Evolutionary conservation across 2,113 vertebrate species (phyloP).

Genomic region (Dasyornis broadbenti): DNA sequence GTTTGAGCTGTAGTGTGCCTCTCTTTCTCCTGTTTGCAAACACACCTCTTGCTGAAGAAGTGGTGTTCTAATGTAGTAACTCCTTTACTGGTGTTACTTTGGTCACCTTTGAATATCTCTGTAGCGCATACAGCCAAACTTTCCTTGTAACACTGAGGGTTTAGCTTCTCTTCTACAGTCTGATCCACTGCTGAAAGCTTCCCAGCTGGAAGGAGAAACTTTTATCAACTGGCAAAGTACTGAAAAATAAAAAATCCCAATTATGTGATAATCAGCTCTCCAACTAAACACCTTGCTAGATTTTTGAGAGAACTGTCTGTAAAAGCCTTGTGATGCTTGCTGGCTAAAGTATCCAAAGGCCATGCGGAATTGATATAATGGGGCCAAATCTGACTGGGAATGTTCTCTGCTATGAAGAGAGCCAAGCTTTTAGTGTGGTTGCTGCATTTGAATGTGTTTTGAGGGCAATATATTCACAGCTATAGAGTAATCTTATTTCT

Average conservation of each 20-base stretch:
- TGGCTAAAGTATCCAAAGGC: neutral
- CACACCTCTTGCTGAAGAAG: neutral
- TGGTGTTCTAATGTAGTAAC: neutral
- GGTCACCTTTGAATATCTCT: neutral
- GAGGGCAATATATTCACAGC: neutral
- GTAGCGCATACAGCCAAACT: neutral
- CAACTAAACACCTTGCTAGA: neutral
- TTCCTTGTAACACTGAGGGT: neutral
- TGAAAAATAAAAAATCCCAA: neutral
- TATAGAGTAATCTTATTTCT: neutral
- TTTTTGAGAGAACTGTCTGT: neutral
- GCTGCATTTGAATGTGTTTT: neutral
- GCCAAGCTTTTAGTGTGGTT: neutral
- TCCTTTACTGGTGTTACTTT: neutral
- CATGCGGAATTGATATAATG: neutral
- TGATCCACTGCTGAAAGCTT: neutral
- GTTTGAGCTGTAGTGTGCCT: accelerated
- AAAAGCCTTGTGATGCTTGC: neutral
- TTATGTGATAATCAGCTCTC: neutral
- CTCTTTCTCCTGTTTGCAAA: neutral
- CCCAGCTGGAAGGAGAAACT: neutral
- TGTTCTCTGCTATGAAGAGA: neutral
- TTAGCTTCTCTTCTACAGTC: neutral
- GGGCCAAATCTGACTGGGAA: neutral
- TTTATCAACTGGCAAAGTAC: neutral